Base-by-base conservation (phyloP, 2,113 vertebrate species). In the Ptilorrhoa leucosticta region DNA sequence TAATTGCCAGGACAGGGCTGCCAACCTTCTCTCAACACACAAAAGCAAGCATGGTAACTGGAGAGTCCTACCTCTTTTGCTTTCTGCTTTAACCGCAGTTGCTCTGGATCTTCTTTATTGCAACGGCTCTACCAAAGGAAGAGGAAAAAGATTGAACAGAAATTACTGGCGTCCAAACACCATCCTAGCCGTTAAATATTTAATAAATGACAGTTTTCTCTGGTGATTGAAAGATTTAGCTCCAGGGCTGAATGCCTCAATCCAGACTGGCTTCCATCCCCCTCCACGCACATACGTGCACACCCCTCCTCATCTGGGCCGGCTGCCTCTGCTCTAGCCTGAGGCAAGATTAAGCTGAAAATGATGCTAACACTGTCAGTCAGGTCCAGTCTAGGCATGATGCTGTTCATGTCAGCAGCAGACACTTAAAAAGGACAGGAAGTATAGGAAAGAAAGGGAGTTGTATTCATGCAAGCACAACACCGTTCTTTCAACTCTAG, bases 1-100 rank as follows among this genome's bases (percentile, higher is more conserved):
- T 99, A 98, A 98, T 98, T 99, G 98, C 98, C 98, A 98, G 98
- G 98, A 98, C 98, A 98, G 97, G 97, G 91, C 96, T 97, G 98
- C 97, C 97, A 98, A 98, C 97, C 97, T 98, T 94, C 96, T 97
- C 97, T 96, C 93, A 90, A 86, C 96, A 98, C 92, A 98, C 95
- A 97, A 97, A 98, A 94, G 94, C 96, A 95, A 96, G 87, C 97
- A 93, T 84, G 95, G 96, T 91, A 96, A 95, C 96, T 96, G 94
- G 78, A 85, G 95, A 96, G 97, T 91, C 98, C 94, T 98, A 98
- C 98, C 98, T 98, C 99, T 98, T 99, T 99, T 22, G 98, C 99
- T 97, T 98, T 99, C 97, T 99, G 99, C 98, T 98, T 99, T 87
- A 99, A 98, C 96, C 98, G 98, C 97, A 99, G 98, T 90, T 98